A percentile compares a stretch with the other conserved stretches of the same genome.
Evolutionary conservation across 1,140 invertebrate species (phyloP).

Genomic region (Thrips palmi): DNA sequence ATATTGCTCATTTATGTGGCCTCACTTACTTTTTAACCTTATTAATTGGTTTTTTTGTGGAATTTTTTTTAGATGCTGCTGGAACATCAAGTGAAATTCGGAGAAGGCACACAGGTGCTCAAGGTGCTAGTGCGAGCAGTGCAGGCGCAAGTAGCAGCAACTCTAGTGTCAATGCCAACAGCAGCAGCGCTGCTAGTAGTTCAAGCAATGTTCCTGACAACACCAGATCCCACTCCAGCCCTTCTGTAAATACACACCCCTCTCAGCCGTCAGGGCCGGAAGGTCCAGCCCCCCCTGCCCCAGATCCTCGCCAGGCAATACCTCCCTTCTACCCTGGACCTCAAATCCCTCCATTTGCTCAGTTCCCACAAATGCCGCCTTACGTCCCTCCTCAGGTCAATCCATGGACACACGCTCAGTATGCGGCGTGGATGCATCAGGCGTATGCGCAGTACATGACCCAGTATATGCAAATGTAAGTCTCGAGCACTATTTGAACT

Average conservation of each 20-base stretch:
- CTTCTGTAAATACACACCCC: too few relatives aligned
- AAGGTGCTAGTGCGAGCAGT: background rate
- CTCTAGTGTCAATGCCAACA: background rate
- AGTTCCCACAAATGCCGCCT: background rate
- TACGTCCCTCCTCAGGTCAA: background rate
- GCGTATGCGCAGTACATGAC: constrained; percentile 69
- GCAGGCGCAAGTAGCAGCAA: background rate
- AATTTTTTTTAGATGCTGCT: too few relatives aligned
- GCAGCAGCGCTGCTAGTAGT: background rate
- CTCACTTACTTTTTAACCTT: too few relatives aligned
- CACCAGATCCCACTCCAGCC: too few relatives aligned
- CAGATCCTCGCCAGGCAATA: too few relatives aligned
- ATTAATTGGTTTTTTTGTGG: too few relatives aligned
- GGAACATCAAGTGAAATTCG: background rate
- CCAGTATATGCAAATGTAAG: constrained; percentile 59
- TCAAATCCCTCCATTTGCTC: too few relatives aligned
- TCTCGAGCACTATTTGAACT: constrained; percentile 5
- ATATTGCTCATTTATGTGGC: too few relatives aligned
- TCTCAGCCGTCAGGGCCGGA: too few relatives aligned
- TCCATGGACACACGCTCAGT: constrained; percentile 23
- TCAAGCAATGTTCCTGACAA: too few relatives aligned
- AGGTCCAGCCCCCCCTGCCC: too few relatives aligned
- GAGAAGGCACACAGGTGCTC: background rate
- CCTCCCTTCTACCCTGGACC: too few relatives aligned
- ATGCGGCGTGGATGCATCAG: constrained; percentile 62